These are phyloP conservation scores for Eulemur albifrons DNA, from an alignment of 2,797 vertebrate genomes.

Conservation along the genomic window DNA sequence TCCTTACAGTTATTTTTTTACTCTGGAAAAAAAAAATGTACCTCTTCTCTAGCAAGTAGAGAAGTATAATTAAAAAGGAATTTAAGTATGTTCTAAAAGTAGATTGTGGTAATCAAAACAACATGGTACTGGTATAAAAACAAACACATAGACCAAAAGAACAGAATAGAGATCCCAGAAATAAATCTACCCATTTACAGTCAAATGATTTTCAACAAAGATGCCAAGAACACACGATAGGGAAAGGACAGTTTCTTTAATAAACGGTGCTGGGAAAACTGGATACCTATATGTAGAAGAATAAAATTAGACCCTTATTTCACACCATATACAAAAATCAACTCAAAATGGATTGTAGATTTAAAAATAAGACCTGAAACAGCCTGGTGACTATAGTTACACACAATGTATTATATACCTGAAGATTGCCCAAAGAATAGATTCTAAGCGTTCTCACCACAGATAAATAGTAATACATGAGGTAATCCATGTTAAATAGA, in stretches of 20 bases:
- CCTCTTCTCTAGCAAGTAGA: not conserved
- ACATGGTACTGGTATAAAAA: not conserved
- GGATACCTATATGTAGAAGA: too few species aligned
- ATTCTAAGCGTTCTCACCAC: not conserved
- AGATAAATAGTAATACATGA: not conserved
- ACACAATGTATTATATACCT: not conserved
- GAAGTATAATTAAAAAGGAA: constrained; percentile 31
- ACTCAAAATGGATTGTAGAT: not conserved
- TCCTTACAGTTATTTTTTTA: not conserved
- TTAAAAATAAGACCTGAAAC: not conserved
- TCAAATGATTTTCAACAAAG: too few species aligned
- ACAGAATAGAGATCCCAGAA: too few species aligned
- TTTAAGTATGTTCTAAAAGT: not conserved
- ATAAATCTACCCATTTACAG: too few species aligned
- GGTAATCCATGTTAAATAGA: not conserved
- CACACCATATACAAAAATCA: not conserved
- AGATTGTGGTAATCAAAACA: not conserved
- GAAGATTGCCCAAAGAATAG: not conserved
- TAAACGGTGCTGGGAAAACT: too few species aligned
- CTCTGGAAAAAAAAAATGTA: not conserved
- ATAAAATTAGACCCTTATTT: too few species aligned
- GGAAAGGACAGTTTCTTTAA: too few species aligned
- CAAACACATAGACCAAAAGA: not conserved
- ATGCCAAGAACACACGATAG: too few species aligned
- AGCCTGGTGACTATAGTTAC: not conserved